Base-by-base conservation (phyloP, 2,888 invertebrate species). In the Tortricodes alternella region DNA sequence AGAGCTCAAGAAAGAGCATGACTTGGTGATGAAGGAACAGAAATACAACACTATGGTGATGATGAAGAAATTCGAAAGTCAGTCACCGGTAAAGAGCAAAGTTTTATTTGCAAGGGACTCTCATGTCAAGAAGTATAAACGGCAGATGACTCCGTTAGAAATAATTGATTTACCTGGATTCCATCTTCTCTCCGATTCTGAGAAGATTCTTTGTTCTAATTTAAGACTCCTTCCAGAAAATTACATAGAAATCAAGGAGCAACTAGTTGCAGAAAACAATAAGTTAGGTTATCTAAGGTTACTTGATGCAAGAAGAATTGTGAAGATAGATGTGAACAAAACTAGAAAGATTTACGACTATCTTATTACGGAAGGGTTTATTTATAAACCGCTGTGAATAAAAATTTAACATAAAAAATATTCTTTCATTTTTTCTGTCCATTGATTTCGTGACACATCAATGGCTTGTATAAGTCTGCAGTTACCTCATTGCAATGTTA, bases 271-370 rank as follows among this genome's bases (percentile, higher is more conserved):
- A 0, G 97, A 98, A 76, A 96, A 95, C 79, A 92, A 94, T 59
- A 97, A 95, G 78, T 85, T 92, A 58, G 95, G 96, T 0, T 93
- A 92, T 57, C 83, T 98, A 4, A 92, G 94, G 60, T 85, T 98
- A 60, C 93, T 96, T 1, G 96, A 96, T 74, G 98, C 98, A 0
- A 90, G 98, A 48, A 92, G 92, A 37, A 91, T 97, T 38, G 92
- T 98, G 32, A 98, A 97, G 84, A 98, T 98, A 66, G 98, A 98
- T 89, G 98, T 98, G 1, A 97, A 97, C 80, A 96, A 96, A 81
- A 98, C 98, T 0, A 93, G 97, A 61, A 96, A 96, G 80, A 93
- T 98, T 70, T 96, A 95, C 87, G 95, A 96, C 87, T 94, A 95
- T 80, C 88, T 97, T 21, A 83, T 94, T 53, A 87, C 92, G 67